Evolutionary conservation across 1,140 invertebrate genomes (phyloP).

Genomic region (Atta texana): DNA sequence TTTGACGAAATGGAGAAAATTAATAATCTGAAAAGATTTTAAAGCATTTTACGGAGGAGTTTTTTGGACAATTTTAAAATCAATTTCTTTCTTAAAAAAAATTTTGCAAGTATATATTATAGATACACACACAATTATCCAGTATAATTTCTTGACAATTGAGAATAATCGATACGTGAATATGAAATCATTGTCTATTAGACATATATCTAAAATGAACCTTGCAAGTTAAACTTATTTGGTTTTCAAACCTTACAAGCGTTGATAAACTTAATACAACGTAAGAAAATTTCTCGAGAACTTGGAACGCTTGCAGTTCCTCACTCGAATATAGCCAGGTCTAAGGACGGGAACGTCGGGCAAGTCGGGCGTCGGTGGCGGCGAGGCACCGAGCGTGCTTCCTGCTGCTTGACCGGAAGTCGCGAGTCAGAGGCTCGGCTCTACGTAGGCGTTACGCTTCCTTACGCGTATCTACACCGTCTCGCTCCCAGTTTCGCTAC

Average conservation of each 20-base stretch:
- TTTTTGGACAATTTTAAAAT: background rate
- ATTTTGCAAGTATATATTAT: background rate
- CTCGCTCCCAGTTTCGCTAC: constrained; percentile 74
- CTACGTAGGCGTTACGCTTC: constrained; percentile 78
- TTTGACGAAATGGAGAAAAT: background rate
- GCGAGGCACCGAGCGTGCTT: constrained; percentile 78
- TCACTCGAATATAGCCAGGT: constrained; percentile 50
- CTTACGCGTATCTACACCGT: constrained; percentile 78
- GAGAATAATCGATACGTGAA: background rate
- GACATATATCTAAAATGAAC: background rate
- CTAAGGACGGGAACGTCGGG: constrained; percentile 66
- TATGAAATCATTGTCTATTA: background rate
- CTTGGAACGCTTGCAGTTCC: constrained; percentile 44
- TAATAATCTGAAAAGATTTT: background rate
- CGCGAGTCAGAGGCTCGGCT: constrained; percentile 79
- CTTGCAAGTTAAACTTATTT: background rate
- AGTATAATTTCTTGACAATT: background rate
- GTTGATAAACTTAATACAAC: background rate
- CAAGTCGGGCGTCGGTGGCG: constrained; percentile 71
- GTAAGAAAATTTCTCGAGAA: constrained; percentile 26
- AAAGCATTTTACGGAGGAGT: background rate
- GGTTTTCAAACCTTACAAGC: background rate
- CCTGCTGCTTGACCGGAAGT: constrained; percentile 79
- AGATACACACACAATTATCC: background rate
- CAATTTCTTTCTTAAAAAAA: background rate